phyloP scores from a whole-genome alignment of 2,888 invertebrate species.

The Rhyacophila evoluta region DNA sequence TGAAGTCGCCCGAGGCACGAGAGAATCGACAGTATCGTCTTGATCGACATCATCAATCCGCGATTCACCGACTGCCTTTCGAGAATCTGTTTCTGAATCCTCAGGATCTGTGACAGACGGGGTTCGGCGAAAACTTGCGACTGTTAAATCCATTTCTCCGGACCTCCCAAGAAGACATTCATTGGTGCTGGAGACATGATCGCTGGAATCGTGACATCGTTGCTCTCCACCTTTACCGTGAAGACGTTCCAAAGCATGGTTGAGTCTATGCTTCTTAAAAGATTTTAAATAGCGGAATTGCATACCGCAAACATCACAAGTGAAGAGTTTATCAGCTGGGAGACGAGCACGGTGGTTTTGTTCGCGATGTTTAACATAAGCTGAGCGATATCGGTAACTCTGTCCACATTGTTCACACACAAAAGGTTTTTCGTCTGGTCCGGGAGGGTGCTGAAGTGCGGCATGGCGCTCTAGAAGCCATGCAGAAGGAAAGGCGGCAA shows the following conservation, averaged over 20 bases:
- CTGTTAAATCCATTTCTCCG: constrained; percentile 72
- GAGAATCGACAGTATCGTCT: constrained; percentile 81
- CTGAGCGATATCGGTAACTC: constrained; percentile 88
- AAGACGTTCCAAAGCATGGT: constrained; percentile 86
- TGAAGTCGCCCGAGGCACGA: constrained; percentile 67
- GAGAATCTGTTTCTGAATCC: constrained; percentile 60
- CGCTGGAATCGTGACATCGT: constrained; percentile 65
- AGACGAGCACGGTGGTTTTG: constrained; percentile 89
- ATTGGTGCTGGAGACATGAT: constrained; percentile 80
- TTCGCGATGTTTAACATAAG: constrained; percentile 86
- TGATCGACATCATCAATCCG: constrained; percentile 65
- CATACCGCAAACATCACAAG: constrained; percentile 93
- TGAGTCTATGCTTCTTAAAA: constrained; percentile 89
- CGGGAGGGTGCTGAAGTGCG: constrained; percentile 82
- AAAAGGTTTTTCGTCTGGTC: constrained; percentile 86
- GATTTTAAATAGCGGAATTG: constrained; percentile 91
- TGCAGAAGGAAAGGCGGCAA: constrained; percentile 88
- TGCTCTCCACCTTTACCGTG: constrained; percentile 73
- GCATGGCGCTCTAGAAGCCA: constrained; percentile 90
- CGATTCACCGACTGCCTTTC: constrained; percentile 61
- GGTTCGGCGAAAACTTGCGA: constrained; percentile 65
- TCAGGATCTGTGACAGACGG: constrained; percentile 65
- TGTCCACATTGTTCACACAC: constrained; percentile 94
- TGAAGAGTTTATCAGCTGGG: constrained; percentile 90
- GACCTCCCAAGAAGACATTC: constrained; percentile 72